Base-by-base conservation (phyloP, 2,797 vertebrate species). In the Heterohyrax brucei region DNA sequence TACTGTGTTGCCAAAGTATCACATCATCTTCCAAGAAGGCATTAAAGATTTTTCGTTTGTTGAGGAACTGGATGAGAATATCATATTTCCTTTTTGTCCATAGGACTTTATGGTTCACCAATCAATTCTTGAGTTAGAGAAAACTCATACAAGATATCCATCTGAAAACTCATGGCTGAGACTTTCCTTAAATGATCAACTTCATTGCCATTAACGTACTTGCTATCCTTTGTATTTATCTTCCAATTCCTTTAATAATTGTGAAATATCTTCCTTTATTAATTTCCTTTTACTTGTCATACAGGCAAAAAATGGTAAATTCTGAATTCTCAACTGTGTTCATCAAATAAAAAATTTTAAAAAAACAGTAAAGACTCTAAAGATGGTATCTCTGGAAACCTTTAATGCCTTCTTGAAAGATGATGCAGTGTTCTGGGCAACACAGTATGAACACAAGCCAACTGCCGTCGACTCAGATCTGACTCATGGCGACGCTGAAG, bases 241-340 rank as follows among this genome's bases (percentile, higher is more conserved):
- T 85, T 95, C 24, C 82, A 46, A 93, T 81, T 81, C n/a, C 46
- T 84, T 92, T 59, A n/a, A 61, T 56, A 80, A 81, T n/a, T 72
- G 13, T 59, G 12, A 30, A 91, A 89, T 33, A 7, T 18, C 73
- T 64, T 75, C 46, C 10, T 72, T 39, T 88, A 7, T 84, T 59
- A 89, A 76, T 86, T 92, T 89, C 79, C 56, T 92, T 84, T 50
- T 76, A 61, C 22, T 94, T 91, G 22, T 48, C 59, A 80, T 76
- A 82, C 85, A 7, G 13, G 81, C 79, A 94, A 96, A 83, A 83
- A 64, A 61, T 84, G n/a, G 76, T 79, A 56, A 56, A 56, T 56
- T 56, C 53, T 13, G 53, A 56, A 56, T 56, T 56, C 53, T 56
- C 53, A 13, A 33, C 28, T 70, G 1, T 68, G 75, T 48, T 92